A percentile compares a stretch with the other conserved stretches of the same genome.
These are phyloP conservation scores for Triops longicaudatus DNA, from an alignment of 1,140 invertebrate genomes.

Conservation along the genomic window DNA sequence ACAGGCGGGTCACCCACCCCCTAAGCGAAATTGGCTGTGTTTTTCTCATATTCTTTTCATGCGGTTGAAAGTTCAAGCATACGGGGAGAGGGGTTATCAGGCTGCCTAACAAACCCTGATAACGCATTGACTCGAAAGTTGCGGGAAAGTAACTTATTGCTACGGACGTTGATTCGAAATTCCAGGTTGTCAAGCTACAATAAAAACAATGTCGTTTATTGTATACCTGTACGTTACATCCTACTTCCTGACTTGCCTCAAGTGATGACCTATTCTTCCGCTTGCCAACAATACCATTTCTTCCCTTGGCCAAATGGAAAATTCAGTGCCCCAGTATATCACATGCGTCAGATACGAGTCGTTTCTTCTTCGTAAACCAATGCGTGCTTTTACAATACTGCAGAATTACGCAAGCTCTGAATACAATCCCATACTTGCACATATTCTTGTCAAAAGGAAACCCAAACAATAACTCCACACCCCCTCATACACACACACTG, in stretches of 20 bases:
- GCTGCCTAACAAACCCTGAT: no score
- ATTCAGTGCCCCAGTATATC: neutral
- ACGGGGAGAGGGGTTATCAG: no score
- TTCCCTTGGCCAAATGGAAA: neutral
- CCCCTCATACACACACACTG: neutral
- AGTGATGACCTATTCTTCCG: neutral
- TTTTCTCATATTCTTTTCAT: no score
- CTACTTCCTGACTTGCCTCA: neutral
- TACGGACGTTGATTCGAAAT: neutral
- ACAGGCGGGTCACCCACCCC: no score
- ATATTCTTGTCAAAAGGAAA: neutral
- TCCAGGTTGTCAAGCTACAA: neutral
- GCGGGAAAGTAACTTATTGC: neutral
- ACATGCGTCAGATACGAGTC: neutral
- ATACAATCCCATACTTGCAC: neutral
- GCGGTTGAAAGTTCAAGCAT: no score
- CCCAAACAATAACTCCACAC: neutral
- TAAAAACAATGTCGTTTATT: neutral
- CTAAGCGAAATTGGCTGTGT: no score
- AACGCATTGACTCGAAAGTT: no score
- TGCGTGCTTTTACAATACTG: neutral
- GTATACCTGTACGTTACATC: neutral
- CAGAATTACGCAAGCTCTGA: neutral
- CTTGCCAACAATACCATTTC: constrained; percentile 1
- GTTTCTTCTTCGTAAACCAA: neutral